phyloP scores from a whole-genome alignment of 2,888 invertebrate species.

The Philhelius pedissequus region DNA sequence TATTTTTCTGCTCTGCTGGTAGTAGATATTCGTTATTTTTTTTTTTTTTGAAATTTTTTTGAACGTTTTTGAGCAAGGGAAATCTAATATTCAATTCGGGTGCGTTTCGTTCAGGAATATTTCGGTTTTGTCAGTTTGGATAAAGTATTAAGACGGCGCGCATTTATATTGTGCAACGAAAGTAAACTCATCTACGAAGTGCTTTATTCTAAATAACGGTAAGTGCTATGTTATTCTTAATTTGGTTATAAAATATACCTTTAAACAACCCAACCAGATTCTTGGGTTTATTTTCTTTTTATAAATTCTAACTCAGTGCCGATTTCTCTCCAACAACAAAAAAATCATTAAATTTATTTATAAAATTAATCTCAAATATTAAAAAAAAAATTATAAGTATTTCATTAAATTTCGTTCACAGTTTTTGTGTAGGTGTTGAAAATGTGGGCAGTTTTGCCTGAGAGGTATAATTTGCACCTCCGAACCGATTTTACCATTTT shows the following conservation, averaged over 20 bases:
- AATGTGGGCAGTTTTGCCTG: constrained; percentile 6
- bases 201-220: constrained; percentile 44
- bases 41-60: constrained; percentile 9
- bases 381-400: background rate
- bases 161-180: constrained; percentile 69
- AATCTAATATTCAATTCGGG: constrained; percentile 64
- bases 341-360: background rate
- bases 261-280: background rate
- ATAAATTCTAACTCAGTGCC: background rate
- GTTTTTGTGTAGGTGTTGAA: constrained; percentile 46
- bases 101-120: constrained; percentile 58
- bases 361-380: background rate
- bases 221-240: constrained; percentile 10
- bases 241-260: background rate
- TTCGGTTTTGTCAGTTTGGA: constrained; percentile 68
- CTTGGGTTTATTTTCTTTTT: background rate
- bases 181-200: constrained; percentile 38
- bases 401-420: constrained; percentile 28
- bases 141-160: constrained; percentile 71
- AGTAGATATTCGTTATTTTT: too few species aligned
- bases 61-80: constrained; percentile 51
- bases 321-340: background rate
- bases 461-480: constrained; percentile 58
- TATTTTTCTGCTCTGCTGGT: background rate
- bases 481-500: constrained; percentile 26